These are phyloP conservation scores for Thysanoteuthis rhombus DNA, from an alignment of 2,888 invertebrate genomes.

Conservation along the genomic window DNA sequence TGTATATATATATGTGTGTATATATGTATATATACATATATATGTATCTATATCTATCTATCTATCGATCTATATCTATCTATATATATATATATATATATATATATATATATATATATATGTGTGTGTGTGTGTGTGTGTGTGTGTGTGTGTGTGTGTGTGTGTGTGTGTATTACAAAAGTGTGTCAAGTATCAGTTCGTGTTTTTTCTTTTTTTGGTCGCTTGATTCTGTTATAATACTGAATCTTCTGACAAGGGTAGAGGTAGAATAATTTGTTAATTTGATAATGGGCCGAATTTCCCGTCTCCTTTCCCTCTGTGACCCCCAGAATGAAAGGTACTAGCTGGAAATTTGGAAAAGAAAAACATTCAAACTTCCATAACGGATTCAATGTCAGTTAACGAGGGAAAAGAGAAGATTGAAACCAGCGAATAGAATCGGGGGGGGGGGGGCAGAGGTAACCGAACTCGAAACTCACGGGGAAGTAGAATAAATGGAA, in stretches of 20 bases:
- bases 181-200: background rate
- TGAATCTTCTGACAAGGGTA: too few relatives aligned
- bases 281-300: background rate
- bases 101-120: too few relatives aligned
- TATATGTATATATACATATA: too few relatives aligned
- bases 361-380: background rate
- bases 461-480: background rate
- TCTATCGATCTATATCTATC: too few relatives aligned
- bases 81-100: too few relatives aligned
- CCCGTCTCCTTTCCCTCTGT: background rate
- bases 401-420: background rate
- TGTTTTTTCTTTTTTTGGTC: background rate
- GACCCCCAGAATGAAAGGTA: background rate
- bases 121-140: too few relatives aligned
- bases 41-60: too few relatives aligned
- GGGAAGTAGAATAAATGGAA: background rate
- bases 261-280: background rate
- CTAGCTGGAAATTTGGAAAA: background rate
- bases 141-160: too few relatives aligned
- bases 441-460: background rate
- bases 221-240: background rate
- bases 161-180: too few relatives aligned
- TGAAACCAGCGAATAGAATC: background rate
- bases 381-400: background rate
- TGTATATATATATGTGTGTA: too few relatives aligned